phyloP scores from a whole-genome alignment of 2,797 vertebrate genomes.

The Tragopan temminckii region DNA sequence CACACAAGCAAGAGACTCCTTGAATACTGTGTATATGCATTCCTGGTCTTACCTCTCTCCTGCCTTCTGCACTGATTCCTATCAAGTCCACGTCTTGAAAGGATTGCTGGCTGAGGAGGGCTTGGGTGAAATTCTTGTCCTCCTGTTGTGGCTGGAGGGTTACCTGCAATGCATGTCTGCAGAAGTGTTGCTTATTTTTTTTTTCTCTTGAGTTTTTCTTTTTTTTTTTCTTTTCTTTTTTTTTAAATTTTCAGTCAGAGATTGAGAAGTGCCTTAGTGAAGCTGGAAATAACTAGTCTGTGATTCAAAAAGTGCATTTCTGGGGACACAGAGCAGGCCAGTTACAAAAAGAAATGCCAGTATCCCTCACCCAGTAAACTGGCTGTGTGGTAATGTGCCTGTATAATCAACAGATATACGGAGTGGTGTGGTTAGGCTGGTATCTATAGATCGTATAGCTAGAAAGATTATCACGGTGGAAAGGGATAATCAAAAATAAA shows the following conservation, averaged over 20 bases:
- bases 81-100: not conserved
- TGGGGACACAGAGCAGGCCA: not conserved
- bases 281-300: not conserved
- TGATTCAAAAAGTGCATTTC: not conserved
- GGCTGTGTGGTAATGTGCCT: rapidly evolving
- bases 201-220: not conserved
- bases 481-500: no score
- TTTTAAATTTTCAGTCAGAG: not conserved
- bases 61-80: not conserved
- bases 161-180: slow-evolving; percentile 58
- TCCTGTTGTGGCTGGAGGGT: slow-evolving; percentile 22
- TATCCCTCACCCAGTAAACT: slow-evolving; percentile 47
- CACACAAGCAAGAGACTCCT: rapidly evolving
- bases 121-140: not conserved
- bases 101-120: not conserved
- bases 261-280: not conserved
- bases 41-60: not conserved
- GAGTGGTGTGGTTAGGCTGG: no score
- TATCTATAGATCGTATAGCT: no score
- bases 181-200: not conserved
- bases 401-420: no score
- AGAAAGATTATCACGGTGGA: no score
- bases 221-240: no score
- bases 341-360: not conserved
- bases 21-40: rapidly evolving